phyloP scores from a whole-genome alignment of 2,797 vertebrate species.

The Alauda arvensis region DNA sequence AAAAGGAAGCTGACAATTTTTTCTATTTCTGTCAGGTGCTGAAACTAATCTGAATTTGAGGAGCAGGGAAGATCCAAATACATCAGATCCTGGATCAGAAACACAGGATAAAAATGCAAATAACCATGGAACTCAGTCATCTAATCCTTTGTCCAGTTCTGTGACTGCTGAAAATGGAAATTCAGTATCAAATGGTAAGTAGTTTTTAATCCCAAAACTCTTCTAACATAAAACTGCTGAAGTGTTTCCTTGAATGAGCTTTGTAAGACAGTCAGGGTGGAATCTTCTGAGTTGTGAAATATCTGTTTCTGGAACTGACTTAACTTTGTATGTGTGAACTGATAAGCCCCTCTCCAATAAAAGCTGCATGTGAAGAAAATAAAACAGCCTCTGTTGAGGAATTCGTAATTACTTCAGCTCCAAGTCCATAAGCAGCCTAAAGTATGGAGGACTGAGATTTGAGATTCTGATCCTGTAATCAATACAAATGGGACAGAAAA shows the following conservation, averaged over 20 bases:
- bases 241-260: not conserved
- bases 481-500: not conserved
- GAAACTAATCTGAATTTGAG: constrained; percentile 91
- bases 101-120: constrained; percentile 94
- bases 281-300: constrained; percentile 24
- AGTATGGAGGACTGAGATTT: not conserved
- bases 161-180: constrained; percentile 89
- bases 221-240: constrained; percentile 1
- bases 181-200: constrained; percentile 88
- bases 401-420: not conserved
- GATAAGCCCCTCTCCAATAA: not conserved
- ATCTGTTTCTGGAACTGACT: constrained; percentile 9
- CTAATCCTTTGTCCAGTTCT: constrained; percentile 71
- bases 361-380: not conserved
- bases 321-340: not conserved
- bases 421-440: not conserved
- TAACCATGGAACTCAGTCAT: constrained; percentile 75
- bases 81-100: constrained; percentile 75
- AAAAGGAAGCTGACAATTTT: not conserved
- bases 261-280: not conserved
- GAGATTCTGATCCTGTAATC: not conserved
- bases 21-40: constrained; percentile 74
- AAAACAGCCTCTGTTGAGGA: not conserved
- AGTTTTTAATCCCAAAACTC: constrained; percentile 24
- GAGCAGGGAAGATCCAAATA: constrained; percentile 79